Percentiles rank a stretch among this genome's conserved stretches.
phyloP scores from a whole-genome alignment of 2,113 vertebrate genomes.

The Orycteropus afer region DNA sequence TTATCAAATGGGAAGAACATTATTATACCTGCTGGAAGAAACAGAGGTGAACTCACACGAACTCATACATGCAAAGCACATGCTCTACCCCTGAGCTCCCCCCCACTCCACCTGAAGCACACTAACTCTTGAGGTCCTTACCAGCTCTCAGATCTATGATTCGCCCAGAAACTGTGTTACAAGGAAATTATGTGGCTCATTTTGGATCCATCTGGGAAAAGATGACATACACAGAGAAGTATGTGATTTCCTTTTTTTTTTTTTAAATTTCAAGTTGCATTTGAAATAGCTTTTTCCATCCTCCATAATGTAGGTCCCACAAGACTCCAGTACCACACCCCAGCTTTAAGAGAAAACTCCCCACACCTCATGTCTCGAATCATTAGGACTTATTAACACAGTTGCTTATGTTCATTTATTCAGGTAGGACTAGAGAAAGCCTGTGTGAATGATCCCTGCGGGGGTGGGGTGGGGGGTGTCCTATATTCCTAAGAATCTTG shows the following conservation, averaged over 20 bases:
- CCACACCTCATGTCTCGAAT: rapidly evolving
- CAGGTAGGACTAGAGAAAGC: not conserved
- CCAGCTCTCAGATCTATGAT: not conserved
- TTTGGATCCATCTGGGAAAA: constrained; percentile 63
- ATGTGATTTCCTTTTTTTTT: constrained; percentile 35
- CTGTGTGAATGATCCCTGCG: not conserved
- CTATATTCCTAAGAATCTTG: not conserved
- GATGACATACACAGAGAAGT: constrained; percentile 62
- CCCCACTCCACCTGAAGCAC: no score
- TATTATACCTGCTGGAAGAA: not conserved
- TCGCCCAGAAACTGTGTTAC: constrained; percentile 10
- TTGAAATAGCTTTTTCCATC: constrained; percentile 43
- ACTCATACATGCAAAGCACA: no score
- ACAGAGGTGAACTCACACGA: not conserved
- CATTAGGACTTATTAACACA: not conserved
- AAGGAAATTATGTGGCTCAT: constrained; percentile 22
- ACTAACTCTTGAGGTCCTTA: not conserved
- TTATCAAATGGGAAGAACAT: not conserved
- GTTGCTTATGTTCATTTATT: not conserved
- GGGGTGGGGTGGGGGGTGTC: not conserved
- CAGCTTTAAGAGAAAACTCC: not conserved
- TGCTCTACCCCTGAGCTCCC: no score
- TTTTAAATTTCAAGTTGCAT: not conserved
- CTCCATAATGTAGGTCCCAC: not conserved
- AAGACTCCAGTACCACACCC: not conserved